Evolutionary conservation across 2,797 vertebrate genomes (phyloP).

Genomic region (Acestrorhynchus altus): DNA sequence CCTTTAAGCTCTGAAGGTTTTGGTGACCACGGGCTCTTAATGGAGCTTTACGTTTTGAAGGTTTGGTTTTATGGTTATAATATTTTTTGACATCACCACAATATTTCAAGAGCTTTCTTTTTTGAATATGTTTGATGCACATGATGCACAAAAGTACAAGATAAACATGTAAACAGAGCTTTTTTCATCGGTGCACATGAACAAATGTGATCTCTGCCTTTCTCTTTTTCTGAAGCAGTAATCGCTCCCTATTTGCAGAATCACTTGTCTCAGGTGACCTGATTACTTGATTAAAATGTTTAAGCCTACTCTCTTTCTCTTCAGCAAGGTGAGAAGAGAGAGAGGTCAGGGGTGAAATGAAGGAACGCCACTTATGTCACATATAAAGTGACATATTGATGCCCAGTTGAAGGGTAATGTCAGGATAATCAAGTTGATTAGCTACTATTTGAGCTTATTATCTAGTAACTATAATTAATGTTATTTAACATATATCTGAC

Average conservation of each 20-base stretch:
- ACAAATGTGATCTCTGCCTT: constrained; percentile 14
- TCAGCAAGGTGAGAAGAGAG: background rate
- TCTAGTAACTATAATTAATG: too few species aligned
- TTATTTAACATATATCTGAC: too few species aligned
- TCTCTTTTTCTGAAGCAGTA: constrained; percentile 20
- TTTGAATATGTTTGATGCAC: background rate
- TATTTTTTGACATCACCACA: too few species aligned
- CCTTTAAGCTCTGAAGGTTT: background rate
- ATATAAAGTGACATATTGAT: too few species aligned
- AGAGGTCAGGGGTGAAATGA: background rate
- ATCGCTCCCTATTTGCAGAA: background rate
- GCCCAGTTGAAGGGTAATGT: too few species aligned
- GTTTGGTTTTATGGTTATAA: too few species aligned
- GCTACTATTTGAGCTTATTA: too few species aligned
- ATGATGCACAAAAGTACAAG: background rate
- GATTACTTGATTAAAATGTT: constrained; percentile 20
- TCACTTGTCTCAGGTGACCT: background rate
- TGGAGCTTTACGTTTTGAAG: too few species aligned
- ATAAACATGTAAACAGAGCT: constrained; percentile 15
- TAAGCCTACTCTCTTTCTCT: background rate
- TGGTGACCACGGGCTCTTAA: too few species aligned
- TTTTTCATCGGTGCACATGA: constrained; percentile 14
- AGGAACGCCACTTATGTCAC: too few species aligned
- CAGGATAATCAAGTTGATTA: too few species aligned
- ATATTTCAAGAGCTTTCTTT: too few species aligned